Evolutionary conservation across 2,888 invertebrate species (phyloP).

Genomic region (Melinaea marsaeus): DNA sequence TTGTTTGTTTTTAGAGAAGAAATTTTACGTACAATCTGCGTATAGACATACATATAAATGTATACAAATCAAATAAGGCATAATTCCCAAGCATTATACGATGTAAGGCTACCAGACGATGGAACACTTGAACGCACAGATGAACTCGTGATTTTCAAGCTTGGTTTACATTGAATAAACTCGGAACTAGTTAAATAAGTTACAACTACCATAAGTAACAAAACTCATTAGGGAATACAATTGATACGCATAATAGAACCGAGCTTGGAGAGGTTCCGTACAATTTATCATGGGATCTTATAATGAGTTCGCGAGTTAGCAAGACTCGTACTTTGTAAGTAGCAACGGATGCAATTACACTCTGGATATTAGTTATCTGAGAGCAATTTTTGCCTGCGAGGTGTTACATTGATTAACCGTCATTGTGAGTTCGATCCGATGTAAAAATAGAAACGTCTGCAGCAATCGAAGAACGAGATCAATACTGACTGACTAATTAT

Average conservation of each 20-base stretch:
- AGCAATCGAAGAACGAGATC: too few species aligned
- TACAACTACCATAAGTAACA: slow-evolving; percentile 24
- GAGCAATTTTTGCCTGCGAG: slow-evolving; percentile 24
- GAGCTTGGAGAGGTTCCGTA: slow-evolving; percentile 17
- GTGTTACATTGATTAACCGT: slow-evolving; percentile 22
- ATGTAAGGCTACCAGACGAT: background rate
- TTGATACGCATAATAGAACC: slow-evolving; percentile 29
- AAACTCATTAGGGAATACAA: slow-evolving; percentile 31
- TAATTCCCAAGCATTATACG: background rate
- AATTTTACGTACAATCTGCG: background rate
- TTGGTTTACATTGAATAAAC: slow-evolving; percentile 4
- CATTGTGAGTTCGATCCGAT: slow-evolving; percentile 15
- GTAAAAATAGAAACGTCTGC: background rate
- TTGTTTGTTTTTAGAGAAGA: background rate
- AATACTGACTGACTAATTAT: too few species aligned
- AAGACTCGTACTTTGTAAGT: slow-evolving; percentile 26
- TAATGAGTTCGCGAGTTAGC: slow-evolving; percentile 37
- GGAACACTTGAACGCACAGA: too few species aligned
- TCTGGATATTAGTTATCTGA: slow-evolving; percentile 33
- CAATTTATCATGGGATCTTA: slow-evolving; percentile 35
- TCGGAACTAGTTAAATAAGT: slow-evolving; percentile 18
- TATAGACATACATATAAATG: background rate
- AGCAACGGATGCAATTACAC: slow-evolving; percentile 38
- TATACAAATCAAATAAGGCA: background rate
- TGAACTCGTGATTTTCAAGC: slow-evolving; percentile 1